Evolutionary conservation across 2,113 vertebrate genomes (phyloP), one percentile per base, ranked within the genome.

Genomic region (Phrynosoma platyrhinos): DNA sequence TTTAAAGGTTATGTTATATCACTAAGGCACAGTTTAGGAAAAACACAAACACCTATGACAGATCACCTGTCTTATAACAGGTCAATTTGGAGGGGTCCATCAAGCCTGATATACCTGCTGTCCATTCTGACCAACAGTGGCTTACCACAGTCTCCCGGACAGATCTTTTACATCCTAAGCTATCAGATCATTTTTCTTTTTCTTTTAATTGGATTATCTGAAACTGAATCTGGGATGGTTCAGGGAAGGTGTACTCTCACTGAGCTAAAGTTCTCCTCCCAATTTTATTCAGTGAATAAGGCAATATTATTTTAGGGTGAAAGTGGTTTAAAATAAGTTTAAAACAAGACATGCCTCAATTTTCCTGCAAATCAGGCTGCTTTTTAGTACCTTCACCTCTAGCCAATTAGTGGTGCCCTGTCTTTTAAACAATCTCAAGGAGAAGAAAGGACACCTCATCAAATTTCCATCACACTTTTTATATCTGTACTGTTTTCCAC

Each of bases 401-500:
- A 14, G 30, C 13, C 82, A 90, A 55, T 85, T 55, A 88, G 75
- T 77, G 76, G 62, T 1, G 16, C 40, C 87, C 58, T 91, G 20
- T 55, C 87, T 81, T 69, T 92, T 79, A 64, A 88, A 77, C 9
- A 83, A 30, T 36, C 36, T 4, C 0, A 0, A 71, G 21, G 32
- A n/a, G 88, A 92, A 55, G 47, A 74, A 14, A 89, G 71, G 5
- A 62, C 30, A 83, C 76, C 53, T 86, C 77, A 62, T 69, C 84
- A 90, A 25, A 40, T 71, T 62, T 79, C 71, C 58, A 80, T 52
- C 72, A 83, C 40, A 52, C 40, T 83, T 20, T 53, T 25, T 52
- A 36, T 4, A 62, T 1, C 85, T 79, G 16, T 64, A 86, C 1
- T 75, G 12, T 64, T 12, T 53, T 40, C 13, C 66, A 47, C 47